Evolutionary conservation across 1,140 invertebrate species (phyloP), one percentile per base, ranked within the genome.

Genomic region (Gonatopus flavifemur): DNA sequence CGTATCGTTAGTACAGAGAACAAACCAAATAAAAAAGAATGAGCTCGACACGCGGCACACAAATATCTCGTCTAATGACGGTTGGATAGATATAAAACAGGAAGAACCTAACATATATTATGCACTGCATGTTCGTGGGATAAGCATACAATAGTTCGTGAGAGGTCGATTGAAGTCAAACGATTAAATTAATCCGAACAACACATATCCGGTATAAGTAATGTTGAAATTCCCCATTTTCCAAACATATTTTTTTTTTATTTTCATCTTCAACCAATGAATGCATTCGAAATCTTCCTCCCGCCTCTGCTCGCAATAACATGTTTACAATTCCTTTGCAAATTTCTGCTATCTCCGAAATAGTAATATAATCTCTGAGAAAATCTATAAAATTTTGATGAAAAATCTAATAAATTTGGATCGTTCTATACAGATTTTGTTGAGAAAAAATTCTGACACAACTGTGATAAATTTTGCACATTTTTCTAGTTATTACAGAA

Each of bases 91-190:
- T n/a, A n/a, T n/a, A n/a, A n/a, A 61, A 55, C 45, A 53, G 45
- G 44, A 61, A 56, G 57, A 36, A 52, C 45, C 24, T 52, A 45
- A 53, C 56, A 56, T 42, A 53, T 40, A 59, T n/a, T n/a, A n/a
- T n/a, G n/a, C n/a, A n/a, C n/a, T n/a, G n/a, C 40, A 20, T 52
- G 50, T 33, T 49, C 61, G 62, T 66, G 62, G 64, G 64, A 66
- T 66, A 66, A 49, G 62, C 42, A 65, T 43, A 65, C 62, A 66
- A 57, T 60, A 55, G 61, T 51, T 36, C 52, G 33, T 44, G 32
- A 48, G 49, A 36, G 52, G 39, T 59, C 32, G 31, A 25, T 19
- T 13, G 9, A 25, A 41, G 44, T 60, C 59, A 49, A 60, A 61
- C 53, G 49, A 55, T 59, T 37, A 57, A 62, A 64, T 62, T 57